Evolutionary conservation across 1,140 invertebrate genomes (phyloP).

Genomic region (Sycophila sp.): DNA sequence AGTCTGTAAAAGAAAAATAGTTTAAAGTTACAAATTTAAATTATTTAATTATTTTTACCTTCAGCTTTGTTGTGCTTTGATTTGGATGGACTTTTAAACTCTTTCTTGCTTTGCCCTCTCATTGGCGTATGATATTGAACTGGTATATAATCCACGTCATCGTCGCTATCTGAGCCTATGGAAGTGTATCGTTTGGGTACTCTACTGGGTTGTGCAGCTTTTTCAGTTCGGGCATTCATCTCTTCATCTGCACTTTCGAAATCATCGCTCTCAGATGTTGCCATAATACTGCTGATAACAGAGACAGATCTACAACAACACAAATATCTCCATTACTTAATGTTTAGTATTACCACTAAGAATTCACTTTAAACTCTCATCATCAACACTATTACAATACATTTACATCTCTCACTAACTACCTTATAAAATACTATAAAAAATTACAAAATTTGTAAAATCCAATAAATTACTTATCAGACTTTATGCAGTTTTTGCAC

Average conservation of each 20-base stretch:
- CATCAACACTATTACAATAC: no score
- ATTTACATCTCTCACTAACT: no score
- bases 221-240: constrained; percentile 41
- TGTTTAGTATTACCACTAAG: no score
- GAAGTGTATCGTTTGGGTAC: constrained; percentile 39
- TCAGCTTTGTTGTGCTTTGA: background rate
- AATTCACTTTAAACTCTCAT: no score
- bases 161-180: constrained; percentile 72
- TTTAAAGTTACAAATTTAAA: no score
- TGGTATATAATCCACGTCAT: constrained; percentile 56
- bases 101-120: background rate
- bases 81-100: background rate
- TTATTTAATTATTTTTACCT: background rate
- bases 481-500: no score
- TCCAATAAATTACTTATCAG: no score
- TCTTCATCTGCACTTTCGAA: constrained; percentile 78
- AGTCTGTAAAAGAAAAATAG: background rate
- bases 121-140: constrained; percentile 6
- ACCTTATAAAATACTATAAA: no score
- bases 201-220: background rate
- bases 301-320: background rate
- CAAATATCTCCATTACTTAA: no score
- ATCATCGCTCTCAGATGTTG: constrained; percentile 77
- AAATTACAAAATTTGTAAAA: no score
- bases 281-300: constrained; percentile 64